Conservation (phyloP, 2,888 invertebrate species). For the Dascillus cervinus region DNA sequence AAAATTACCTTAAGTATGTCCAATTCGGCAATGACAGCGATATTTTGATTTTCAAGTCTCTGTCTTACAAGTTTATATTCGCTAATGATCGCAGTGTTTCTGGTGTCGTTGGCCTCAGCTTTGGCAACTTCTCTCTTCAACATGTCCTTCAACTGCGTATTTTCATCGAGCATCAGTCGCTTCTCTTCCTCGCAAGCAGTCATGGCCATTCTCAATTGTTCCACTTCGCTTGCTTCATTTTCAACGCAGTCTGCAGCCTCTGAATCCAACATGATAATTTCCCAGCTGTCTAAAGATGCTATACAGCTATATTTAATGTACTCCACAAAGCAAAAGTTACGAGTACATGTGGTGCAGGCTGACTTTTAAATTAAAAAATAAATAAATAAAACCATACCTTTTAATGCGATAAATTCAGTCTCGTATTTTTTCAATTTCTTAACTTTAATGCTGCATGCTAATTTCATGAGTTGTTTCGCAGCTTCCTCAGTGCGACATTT, state of each 20-base stretch:
- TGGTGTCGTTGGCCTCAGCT: slow-evolving; percentile 62
- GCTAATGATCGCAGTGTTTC: slow-evolving; percentile 73
- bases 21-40: slow-evolving; percentile 54
- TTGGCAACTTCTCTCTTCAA: slow-evolving; percentile 67
- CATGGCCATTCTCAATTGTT: slow-evolving; percentile 48
- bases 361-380: too few relatives aligned
- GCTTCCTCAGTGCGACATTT: slow-evolving; percentile 88
- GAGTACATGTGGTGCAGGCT: not conserved
- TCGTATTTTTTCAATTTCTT: slow-evolving; percentile 93
- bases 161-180: slow-evolving; percentile 42
- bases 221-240: slow-evolving; percentile 50
- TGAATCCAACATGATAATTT: slow-evolving; percentile 44
- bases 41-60: slow-evolving; percentile 73
- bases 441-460: slow-evolving; percentile 86
- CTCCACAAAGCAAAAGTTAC: not conserved
- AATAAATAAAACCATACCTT: too few relatives aligned
- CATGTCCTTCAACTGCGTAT: slow-evolving; percentile 62
- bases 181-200: slow-evolving; percentile 62
- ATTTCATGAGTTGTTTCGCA: slow-evolving; percentile 80
- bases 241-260: slow-evolving; percentile 53
- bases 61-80: slow-evolving; percentile 92
- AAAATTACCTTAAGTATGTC: slow-evolving; percentile 55
- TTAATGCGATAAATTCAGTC: slow-evolving; percentile 74
- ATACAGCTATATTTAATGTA: slow-evolving; percentile 12
- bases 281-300: slow-evolving; percentile 38